Evolutionary conservation across 2,888 invertebrate genomes (phyloP).

Genomic region (Scaptomyza flava): DNA sequence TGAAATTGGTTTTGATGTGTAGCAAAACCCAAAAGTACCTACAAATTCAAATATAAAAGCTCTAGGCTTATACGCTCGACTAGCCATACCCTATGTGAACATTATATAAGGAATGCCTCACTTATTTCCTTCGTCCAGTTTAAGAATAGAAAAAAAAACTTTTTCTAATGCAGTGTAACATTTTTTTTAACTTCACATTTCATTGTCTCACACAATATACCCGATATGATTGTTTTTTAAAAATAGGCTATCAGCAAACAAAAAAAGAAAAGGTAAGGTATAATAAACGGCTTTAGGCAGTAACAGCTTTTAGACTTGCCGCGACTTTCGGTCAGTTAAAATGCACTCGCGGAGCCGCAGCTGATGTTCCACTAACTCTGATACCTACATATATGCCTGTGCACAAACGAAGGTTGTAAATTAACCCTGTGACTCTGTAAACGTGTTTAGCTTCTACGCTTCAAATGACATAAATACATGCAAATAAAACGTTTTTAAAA

Average conservation of each 20-base stretch:
- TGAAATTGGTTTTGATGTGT: neutral
- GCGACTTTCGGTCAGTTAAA: conserved; percentile 47
- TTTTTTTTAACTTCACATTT: neutral
- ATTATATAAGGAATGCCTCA: too few relatives aligned
- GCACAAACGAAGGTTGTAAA: conserved; percentile 25
- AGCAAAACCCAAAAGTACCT: neutral
- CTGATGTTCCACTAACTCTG: conserved; percentile 13
- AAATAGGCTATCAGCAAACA: conserved; percentile 1
- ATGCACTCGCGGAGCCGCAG: conserved; percentile 36
- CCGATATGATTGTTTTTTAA: neutral
- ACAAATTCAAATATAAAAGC: neutral
- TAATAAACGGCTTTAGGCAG: conserved; percentile 39
- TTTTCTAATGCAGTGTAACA: too few relatives aligned
- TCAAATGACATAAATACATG: conserved; percentile 4
- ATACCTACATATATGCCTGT: neutral
- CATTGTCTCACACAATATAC: neutral
- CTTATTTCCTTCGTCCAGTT: too few relatives aligned
- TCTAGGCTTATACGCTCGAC: neutral
- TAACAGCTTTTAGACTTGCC: conserved; percentile 51
- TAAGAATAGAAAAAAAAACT: too few relatives aligned
- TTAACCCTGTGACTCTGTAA: conserved; percentile 18
- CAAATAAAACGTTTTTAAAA: conserved; percentile 19
- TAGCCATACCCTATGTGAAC: neutral
- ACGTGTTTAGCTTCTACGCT: conserved; percentile 38
- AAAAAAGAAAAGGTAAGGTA: neutral